Conservation (phyloP, 2,888 invertebrate genomes). For the Ypsolopha scabrella region DNA sequence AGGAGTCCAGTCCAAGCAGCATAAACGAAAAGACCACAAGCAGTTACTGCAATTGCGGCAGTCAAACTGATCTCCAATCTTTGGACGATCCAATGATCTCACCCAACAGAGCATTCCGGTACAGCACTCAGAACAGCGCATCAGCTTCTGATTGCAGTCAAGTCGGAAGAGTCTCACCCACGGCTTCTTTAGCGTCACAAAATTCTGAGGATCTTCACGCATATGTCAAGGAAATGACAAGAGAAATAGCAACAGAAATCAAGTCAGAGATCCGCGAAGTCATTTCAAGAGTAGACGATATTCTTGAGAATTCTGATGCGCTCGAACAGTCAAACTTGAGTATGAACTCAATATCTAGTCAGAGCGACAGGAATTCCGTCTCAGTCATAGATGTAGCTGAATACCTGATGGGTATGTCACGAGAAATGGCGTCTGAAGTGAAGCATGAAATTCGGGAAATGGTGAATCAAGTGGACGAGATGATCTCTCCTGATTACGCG, state of each 20-base stretch:
- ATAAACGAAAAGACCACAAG: constrained; percentile 37
- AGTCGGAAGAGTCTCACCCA: constrained; percentile 66
- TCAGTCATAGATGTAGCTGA: constrained; percentile 82
- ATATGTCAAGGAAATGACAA: constrained; percentile 82
- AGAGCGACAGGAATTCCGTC: constrained; percentile 75
- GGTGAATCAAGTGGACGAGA: constrained; percentile 79
- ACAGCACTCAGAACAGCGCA: constrained; percentile 55
- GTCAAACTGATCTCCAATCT: constrained; percentile 78
- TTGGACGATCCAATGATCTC: constrained; percentile 69
- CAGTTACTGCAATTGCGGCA: constrained; percentile 77
- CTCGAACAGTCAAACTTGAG: constrained; percentile 65
- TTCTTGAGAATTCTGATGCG: constrained; percentile 76
- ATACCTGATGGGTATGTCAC: constrained; percentile 82
- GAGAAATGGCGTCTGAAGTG: constrained; percentile 83
- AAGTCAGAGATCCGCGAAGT: constrained; percentile 86
- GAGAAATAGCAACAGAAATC: constrained; percentile 83
- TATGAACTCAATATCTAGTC: constrained; percentile 69
- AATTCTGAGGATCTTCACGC: constrained; percentile 78
- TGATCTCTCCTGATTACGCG: constrained; percentile 66
- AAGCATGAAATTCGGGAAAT: constrained; percentile 82
- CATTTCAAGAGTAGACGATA: constrained; percentile 84
- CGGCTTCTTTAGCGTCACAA: constrained; percentile 61
- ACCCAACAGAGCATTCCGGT: constrained; percentile 55
- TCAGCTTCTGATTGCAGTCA: constrained; percentile 69
- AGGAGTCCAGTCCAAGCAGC: constrained; percentile 56